Percentiles rank a stretch among this genome's conserved stretches.
Evolutionary conservation across 2,888 invertebrate species (phyloP).

Genomic region (Drosophila yooni): DNA sequence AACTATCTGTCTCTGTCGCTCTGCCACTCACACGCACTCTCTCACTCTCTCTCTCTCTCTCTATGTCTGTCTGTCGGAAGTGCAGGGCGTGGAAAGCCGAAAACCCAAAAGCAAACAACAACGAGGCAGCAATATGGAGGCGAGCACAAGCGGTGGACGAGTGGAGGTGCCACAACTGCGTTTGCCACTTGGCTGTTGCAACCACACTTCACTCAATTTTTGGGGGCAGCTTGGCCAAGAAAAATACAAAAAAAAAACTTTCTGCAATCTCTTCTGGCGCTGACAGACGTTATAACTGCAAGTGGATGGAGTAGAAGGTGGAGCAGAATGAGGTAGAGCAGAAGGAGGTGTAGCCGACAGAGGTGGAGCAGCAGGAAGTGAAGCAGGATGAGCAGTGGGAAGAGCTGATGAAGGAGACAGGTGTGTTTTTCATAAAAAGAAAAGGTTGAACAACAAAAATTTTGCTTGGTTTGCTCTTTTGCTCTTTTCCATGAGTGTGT

Average conservation of each 20-base stretch:
- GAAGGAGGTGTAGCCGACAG: neutral
- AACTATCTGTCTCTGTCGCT: conserved; percentile 3
- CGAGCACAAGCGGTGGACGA: neutral
- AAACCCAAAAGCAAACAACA: conserved; percentile 56
- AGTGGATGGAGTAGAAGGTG: conserved; percentile 11
- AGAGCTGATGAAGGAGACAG: conserved; percentile 16
- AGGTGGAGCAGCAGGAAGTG: neutral
- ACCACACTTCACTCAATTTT: conserved; percentile 50
- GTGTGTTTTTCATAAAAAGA: conserved; percentile 18
- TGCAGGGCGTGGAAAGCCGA: conserved; percentile 55
- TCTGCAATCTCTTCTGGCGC: conserved; percentile 43
- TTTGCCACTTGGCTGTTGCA: conserved; percentile 67
- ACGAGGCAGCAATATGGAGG: conserved; percentile 3
- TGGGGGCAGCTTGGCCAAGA: conserved; percentile 6
- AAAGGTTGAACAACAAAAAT: conserved; percentile 37
- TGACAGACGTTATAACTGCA: conserved; percentile 60
- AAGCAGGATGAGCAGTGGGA: neutral
- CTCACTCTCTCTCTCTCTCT: neutral
- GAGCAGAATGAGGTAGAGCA: neutral
- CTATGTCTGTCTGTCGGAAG: conserved; percentile 25
- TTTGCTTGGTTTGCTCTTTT: conserved; percentile 7
- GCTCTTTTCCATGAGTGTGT: neutral
- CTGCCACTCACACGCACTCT: neutral
- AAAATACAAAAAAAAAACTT: conserved; percentile 39
- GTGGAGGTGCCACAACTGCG: conserved; percentile 36